phyloP scores from a whole-genome alignment of 2,797 vertebrate genomes.

The Acanthis flammea region DNA sequence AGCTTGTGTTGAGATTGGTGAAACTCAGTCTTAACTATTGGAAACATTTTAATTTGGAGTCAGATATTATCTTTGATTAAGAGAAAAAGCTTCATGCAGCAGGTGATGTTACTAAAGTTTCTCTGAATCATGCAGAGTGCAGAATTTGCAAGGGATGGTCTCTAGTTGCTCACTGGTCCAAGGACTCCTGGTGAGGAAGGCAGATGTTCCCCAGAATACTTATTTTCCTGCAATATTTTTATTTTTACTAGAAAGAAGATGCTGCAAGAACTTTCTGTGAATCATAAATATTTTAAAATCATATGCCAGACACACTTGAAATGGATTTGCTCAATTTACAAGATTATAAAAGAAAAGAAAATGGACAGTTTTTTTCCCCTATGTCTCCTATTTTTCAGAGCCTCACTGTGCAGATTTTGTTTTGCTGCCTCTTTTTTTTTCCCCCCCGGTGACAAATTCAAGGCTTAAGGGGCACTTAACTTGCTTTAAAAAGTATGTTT shows the following conservation, averaged over 20 bases:
- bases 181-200: neutral
- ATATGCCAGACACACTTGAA: neutral
- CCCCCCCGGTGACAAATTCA: neutral
- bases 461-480: neutral
- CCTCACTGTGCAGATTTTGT: neutral
- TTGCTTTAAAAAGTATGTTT: neutral
- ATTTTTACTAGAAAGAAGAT: neutral
- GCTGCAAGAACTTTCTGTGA: neutral
- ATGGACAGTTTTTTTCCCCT: fast-evolving
- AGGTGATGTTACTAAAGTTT: neutral
- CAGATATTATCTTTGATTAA: neutral
- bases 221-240: neutral
- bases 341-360: neutral
- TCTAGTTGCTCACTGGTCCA: neutral
- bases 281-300: neutral
- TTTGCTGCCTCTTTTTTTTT: neutral
- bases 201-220: neutral
- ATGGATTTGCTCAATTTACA: neutral
- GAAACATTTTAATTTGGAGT: neutral
- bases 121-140: neutral
- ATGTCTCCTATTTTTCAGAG: neutral
- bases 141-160: neutral
- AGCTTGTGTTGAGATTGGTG: neutral
- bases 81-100: neutral
- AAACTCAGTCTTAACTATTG: neutral